A percentile compares a stretch with the other conserved stretches of the same genome.
Conservation (phyloP, 2,113 vertebrate species). For the Sus scrofa region T2T-Sscrofa CM000812.6:262767001-262767500, state of each 20-base stretch:
- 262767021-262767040: conserved; percentile 67
- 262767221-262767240: neutral
- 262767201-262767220: neutral
- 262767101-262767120: neutral
- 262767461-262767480: neutral
- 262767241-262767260: conserved; percentile 1
- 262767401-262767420: conserved; percentile 14
- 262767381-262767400: neutral
- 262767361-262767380: neutral
- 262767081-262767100: neutral
- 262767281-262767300: conserved; percentile 8
- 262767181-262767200: neutral
- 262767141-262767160: neutral
- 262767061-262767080: conserved; percentile 13
- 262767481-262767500: no score
- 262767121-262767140: neutral
- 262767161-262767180: neutral
- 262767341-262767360: neutral
- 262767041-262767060: conserved; percentile 66
- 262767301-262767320: neutral
- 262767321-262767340: conserved; percentile 32
- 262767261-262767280: conserved; percentile 12
- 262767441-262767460: conserved; percentile 26
- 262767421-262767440: neutral
- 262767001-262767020: conserved; percentile 83